These are phyloP conservation scores for Pocillopora verrucosa DNA, from an alignment of 64 coral and sea anemone genomes.

Conservation along the genomic window DNA sequence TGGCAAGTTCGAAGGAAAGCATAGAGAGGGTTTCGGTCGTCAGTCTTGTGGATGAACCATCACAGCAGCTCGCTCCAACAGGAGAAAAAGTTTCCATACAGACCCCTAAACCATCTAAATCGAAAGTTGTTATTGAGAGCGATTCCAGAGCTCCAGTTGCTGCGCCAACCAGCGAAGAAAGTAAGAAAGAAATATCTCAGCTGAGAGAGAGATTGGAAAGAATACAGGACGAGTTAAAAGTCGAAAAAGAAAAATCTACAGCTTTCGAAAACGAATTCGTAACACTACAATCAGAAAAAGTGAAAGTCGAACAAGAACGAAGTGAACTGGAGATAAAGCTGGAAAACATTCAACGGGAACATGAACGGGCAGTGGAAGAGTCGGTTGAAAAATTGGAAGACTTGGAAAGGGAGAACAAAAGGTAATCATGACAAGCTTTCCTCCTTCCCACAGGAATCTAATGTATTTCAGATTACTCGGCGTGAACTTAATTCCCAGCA, in stretches of 20 bases:
- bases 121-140: constrained; percentile 4
- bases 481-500: too few species aligned
- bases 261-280: constrained; percentile 60
- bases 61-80: constrained; percentile 35
- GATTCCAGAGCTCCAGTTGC: constrained; percentile 4
- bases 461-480: neutral
- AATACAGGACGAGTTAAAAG: constrained; percentile 50
- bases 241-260: constrained; percentile 57
- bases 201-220: constrained; percentile 48
- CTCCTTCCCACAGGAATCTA: neutral
- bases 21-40: constrained; percentile 7
- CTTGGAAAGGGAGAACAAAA: constrained; percentile 74
- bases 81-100: constrained; percentile 17
- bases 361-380: constrained; percentile 63
- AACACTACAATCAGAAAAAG: constrained; percentile 52
- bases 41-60: constrained; percentile 35
- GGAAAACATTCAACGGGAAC: constrained; percentile 56
- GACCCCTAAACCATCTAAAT: constrained; percentile 20
- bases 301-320: constrained; percentile 80
- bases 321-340: constrained; percentile 63
- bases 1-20: constrained; percentile 12
- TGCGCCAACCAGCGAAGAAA: neutral
- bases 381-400: constrained; percentile 63
- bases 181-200: constrained; percentile 29
- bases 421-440: neutral